Conservation (phyloP, 2,797 vertebrate species). For the Chloroceryle amazona region DNA sequence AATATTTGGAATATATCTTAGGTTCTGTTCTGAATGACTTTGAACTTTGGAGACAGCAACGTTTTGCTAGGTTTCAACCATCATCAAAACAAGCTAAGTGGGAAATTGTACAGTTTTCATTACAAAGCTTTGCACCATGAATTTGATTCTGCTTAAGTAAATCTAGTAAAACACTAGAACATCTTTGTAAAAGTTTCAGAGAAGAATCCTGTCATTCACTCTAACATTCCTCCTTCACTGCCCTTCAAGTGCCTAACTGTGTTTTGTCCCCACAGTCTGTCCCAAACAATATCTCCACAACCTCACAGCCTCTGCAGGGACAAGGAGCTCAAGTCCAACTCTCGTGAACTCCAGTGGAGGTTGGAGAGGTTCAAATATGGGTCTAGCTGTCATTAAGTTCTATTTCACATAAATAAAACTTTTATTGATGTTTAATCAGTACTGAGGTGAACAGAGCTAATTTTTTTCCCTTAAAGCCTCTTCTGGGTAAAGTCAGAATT, state of each 20-base stretch:
- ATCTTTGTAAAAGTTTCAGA: slow-evolving; percentile 11
- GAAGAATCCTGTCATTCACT: neutral
- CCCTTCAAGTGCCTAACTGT: neutral
- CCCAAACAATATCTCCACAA: neutral
- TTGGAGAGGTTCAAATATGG: neutral
- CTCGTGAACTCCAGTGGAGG: neutral
- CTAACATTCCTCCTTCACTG: neutral
- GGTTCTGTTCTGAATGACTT: slow-evolving; percentile 11
- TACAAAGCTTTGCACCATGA: neutral
- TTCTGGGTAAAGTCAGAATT: slow-evolving; percentile 21
- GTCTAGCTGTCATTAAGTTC: neutral
- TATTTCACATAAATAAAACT: slow-evolving; percentile 8
- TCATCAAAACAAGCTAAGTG: slow-evolving; percentile 16
- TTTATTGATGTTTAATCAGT: slow-evolving; percentile 12
- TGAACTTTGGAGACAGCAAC: slow-evolving; percentile 1
- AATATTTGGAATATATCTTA: slow-evolving; percentile 16
- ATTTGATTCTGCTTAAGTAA: slow-evolving; percentile 18
- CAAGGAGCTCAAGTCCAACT: neutral
- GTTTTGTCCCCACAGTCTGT: neutral
- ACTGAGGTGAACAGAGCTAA: slow-evolving; percentile 9
- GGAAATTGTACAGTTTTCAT: neutral
- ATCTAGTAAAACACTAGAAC: neutral
- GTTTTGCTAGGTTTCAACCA: neutral
- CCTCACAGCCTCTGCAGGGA: neutral
- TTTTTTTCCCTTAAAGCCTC: slow-evolving; percentile 19